These are phyloP conservation scores for Petromus typicus DNA, from an alignment of 2,113 vertebrate species.

Conservation along the genomic window DNA sequence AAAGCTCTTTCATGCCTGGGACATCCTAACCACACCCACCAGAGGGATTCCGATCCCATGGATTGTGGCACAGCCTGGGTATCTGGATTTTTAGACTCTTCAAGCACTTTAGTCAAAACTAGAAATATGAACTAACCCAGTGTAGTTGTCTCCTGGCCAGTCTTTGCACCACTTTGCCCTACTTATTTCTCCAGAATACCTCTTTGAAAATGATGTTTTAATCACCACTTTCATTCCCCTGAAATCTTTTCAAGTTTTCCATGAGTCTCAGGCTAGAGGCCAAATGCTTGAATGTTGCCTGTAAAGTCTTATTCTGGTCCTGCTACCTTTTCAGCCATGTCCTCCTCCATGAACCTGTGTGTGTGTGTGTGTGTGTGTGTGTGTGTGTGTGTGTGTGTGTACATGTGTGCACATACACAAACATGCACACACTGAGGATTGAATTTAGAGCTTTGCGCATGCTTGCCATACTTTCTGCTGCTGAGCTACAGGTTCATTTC, in stretches of 20 bases:
- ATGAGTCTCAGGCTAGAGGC: not conserved
- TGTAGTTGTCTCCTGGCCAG: not conserved
- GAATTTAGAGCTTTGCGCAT: no score
- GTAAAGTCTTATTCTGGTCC: not conserved
- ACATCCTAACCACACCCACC: fast-evolving
- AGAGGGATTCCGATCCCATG: not conserved
- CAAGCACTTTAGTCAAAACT: not conserved
- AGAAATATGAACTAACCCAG: not conserved
- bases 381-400: no score
- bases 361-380: not conserved
- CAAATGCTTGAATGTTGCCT: not conserved
- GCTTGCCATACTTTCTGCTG: not conserved
- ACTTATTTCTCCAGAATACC: not conserved
- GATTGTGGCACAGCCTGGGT: not conserved
- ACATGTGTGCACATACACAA: no score
- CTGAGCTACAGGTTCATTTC: not conserved
- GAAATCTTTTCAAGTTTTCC: not conserved
- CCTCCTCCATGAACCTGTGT: not conserved
- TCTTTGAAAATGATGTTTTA: not conserved
- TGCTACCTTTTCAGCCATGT: not conserved
- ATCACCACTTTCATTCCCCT: not conserved
- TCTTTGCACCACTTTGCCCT: not conserved
- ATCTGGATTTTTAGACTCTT: not conserved
- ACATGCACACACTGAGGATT: not conserved
- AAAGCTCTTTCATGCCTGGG: not conserved